Evolutionary conservation across 2,888 invertebrate species (phyloP).

Genomic region (Mythimna loreyi): DNA sequence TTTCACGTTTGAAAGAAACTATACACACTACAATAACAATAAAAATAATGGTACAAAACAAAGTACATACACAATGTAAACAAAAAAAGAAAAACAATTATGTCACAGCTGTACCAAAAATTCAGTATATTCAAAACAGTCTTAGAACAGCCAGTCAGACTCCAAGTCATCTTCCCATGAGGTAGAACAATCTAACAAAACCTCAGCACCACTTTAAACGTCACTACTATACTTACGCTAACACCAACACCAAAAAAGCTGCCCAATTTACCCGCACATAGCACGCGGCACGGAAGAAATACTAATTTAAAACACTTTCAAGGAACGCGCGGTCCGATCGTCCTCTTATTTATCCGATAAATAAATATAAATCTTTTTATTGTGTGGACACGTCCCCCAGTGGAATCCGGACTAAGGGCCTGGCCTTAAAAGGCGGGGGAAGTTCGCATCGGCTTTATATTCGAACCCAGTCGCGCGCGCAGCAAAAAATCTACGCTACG

Average conservation of each 20-base stretch:
- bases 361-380: conserved; percentile 88
- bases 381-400: conserved; percentile 83
- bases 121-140: neutral
- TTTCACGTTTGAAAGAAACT: too few species aligned
- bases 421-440: conserved; percentile 85
- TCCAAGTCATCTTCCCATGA: neutral
- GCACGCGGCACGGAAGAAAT: conserved; percentile 76
- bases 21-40: too few species aligned
- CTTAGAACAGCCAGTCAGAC: too few species aligned
- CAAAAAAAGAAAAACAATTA: too few species aligned
- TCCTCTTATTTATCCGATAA: conserved; percentile 78
- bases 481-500: conserved; percentile 87
- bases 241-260: conserved; percentile 45
- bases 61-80: too few species aligned
- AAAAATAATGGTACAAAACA: too few species aligned
- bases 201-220: neutral
- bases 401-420: conserved; percentile 86
- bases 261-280: conserved; percentile 64
- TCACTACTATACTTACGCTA: conserved; percentile 20
- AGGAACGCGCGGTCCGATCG: conserved; percentile 73
- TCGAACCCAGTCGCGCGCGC: conserved; percentile 76
- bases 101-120: too few species aligned
- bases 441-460: conserved; percentile 84
- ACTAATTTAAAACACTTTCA: conserved; percentile 82
- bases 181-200: neutral